These are phyloP conservation scores for Elysia crispata DNA, from an alignment of 2,888 invertebrate genomes.

Conservation along the genomic window DNA sequence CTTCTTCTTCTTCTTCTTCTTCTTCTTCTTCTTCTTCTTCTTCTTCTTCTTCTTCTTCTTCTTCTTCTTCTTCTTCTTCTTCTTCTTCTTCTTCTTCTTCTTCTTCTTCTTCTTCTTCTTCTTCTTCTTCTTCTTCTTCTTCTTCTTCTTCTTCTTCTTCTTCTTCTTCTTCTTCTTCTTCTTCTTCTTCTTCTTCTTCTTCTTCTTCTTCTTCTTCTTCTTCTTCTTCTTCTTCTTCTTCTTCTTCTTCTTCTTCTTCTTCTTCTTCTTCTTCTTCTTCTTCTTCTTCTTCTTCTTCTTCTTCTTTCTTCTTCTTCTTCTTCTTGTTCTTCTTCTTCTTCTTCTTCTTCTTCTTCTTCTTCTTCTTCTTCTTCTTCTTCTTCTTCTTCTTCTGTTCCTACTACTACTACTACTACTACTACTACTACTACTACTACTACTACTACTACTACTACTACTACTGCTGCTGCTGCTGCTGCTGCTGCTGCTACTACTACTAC, in stretches of 20 bases:
- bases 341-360: conserved; percentile 14
- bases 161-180: not conserved
- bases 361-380: conserved; percentile 5
- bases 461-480: conserved; percentile 18
- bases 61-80: not conserved
- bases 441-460: conserved; percentile 32
- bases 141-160: conserved; percentile 6
- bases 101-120: not conserved
- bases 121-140: not conserved
- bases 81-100: not conserved
- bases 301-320: not conserved
- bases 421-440: conserved; percentile 34
- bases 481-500: conserved; percentile 27
- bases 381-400: not conserved
- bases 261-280: not conserved
- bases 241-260: not conserved
- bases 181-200: not conserved
- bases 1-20: not conserved
- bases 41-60: not conserved
- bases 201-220: not conserved
- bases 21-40: not conserved
- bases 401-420: conserved; percentile 27
- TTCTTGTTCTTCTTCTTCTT: not conserved
- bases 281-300: conserved; percentile 3
- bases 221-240: not conserved